Conservation (phyloP, 2,888 invertebrate species). For the Orchestes rusci region DNA sequence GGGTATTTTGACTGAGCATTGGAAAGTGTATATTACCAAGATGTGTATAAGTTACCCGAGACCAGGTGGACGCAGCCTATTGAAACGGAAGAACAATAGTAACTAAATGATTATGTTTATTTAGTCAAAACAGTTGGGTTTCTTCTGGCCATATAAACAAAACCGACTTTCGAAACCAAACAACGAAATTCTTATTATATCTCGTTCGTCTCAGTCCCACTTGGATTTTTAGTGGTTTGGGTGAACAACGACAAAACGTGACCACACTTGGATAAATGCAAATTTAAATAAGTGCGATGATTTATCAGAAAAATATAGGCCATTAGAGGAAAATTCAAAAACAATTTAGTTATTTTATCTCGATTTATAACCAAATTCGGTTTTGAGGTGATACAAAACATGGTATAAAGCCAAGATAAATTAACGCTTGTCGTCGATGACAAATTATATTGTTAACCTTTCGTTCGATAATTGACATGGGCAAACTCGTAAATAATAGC, state of each 20-base stretch:
- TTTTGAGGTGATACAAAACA: constrained; percentile 21
- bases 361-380: constrained; percentile 19
- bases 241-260: too few species aligned
- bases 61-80: constrained; percentile 41
- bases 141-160: constrained; percentile 37
- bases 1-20: constrained; percentile 6
- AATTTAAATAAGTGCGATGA: constrained; percentile 20
- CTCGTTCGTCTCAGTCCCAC: too few species aligned
- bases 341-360: constrained; percentile 25
- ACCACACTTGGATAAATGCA: too few species aligned
- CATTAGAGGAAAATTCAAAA: constrained; percentile 19
- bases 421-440: constrained; percentile 18
- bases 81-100: constrained; percentile 40
- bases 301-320: constrained; percentile 22
- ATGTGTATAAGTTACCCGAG: constrained; percentile 21
- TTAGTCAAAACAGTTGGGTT: constrained; percentile 41
- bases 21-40: constrained; percentile 12
- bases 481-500: constrained; percentile 24
- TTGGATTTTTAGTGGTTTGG: too few species aligned
- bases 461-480: constrained; percentile 24
- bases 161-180: constrained; percentile 34
- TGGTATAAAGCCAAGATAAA: constrained; percentile 22
- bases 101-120: constrained; percentile 39
- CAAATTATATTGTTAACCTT: constrained; percentile 25
- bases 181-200: constrained; percentile 27